Evolutionary conservation across 2,888 invertebrate species (phyloP), one percentile per base, ranked within the genome.

Genomic region (Tetramorium bicarinatum): DNA sequence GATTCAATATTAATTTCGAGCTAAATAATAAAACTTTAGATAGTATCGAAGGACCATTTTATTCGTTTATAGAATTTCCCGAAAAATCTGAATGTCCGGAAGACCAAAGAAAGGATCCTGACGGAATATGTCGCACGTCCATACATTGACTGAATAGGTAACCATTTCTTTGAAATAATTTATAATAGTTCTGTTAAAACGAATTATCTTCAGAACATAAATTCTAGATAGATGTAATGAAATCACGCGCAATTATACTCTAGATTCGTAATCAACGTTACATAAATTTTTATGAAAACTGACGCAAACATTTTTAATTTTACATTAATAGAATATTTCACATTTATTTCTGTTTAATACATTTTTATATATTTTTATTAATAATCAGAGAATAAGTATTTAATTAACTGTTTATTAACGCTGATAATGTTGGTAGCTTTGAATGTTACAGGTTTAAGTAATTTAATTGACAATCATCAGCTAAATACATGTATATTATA

Each of bases 371-470:
- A 1, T 38, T 56, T 44, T 56, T 38, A 38, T 15, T 54, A 71
- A 56, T 41, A 38, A 72, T 56, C 15, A 56, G 25, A 56, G 6
- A 41, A 56, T n/a, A 11, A 25, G 29, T 72, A 15, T 72, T 72
- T 11, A 18, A 41, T 74, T 29, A 74, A 44, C 13, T 69, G 8
- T n/a, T 49, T n/a, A 44, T 74, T 41, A 29, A 59, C 9, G n/a
- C 9, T 69, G 34, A 52, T 52, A 2, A 25, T 9, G 3, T 38
- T 54, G 38, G 11, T 9, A 56, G 6, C 21, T n/a, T 61, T 75
- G 15, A 75, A 34, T 47, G 15, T 47, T 74, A 74, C 4, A n/a
- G n/a, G 7, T 47, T 74, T 72, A 56, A 56, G 18, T 56, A 41
- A 67, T 47, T 29, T 67, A 18, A 18, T 18, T 44, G 3, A n/a